Evolutionary conservation across 2,888 invertebrate genomes (phyloP).

Genomic region (Drosophila macrospina): DNA sequence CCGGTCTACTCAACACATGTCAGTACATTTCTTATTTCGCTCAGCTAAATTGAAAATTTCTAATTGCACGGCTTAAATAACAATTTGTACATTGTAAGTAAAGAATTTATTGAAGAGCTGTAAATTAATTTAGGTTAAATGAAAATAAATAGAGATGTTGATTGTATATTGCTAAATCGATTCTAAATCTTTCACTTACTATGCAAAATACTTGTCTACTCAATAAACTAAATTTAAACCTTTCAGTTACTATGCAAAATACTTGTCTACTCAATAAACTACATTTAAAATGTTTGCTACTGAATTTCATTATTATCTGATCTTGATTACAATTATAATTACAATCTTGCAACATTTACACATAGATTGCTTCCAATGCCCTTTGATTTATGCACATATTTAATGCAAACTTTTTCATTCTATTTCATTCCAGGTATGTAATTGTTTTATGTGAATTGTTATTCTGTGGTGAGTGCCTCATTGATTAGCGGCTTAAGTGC

Average conservation of each 20-base stretch:
- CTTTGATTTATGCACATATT: constrained; percentile 23
- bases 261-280: too few relatives aligned
- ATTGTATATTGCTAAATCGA: too few relatives aligned
- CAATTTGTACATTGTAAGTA: background rate
- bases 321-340: background rate
- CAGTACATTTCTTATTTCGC: constrained; percentile 7
- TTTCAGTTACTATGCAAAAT: too few relatives aligned
- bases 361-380: background rate
- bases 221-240: background rate
- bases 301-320: background rate
- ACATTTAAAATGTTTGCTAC: too few relatives aligned
- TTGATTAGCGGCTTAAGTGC: constrained; percentile 52
- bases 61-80: background rate
- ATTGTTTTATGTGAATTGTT: constrained; percentile 48
- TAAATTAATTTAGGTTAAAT: background rate
- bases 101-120: background rate
- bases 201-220: too few relatives aligned
- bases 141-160: too few relatives aligned
- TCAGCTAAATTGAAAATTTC: constrained; percentile 4
- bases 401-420: constrained; percentile 24
- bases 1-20: constrained; percentile 5
- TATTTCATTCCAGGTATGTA: constrained; percentile 69
- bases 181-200: too few relatives aligned
- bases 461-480: constrained; percentile 63
- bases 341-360: background rate